Evolutionary conservation across 1,140 invertebrate genomes (phyloP), one percentile per base, ranked within the genome.

Genomic region (Medauroidea extradentata): DNA sequence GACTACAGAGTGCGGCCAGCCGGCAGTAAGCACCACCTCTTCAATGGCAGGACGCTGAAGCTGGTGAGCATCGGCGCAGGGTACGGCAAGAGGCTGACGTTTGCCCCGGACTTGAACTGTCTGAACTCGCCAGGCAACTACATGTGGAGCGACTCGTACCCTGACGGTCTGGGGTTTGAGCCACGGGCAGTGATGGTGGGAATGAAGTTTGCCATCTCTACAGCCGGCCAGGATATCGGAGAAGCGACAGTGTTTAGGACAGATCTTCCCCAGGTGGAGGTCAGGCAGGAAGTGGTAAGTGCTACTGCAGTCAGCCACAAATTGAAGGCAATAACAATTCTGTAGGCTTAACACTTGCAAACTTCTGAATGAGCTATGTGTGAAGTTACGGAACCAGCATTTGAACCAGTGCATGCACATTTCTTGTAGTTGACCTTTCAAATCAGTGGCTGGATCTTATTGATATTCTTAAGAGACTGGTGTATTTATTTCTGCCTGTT

Each of bases 111-210:
- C 46, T 64, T 70, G 2, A 69, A 76, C 4, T 81, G 79, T 29
- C 71, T 84, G 18, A 85, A 88, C 61, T 73, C 79, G 21, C 83
- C 85, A 53, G 80, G 83, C 62, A 86, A 87, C 70, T 86, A 81
- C 67, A 86, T 91, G 68, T 90, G 87, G 86, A 88, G 86, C n/a
- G 89, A 91, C 72, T 88, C 83, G 43, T 81, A 86, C 67, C 81
- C 85, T 1, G 84, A 87, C 63, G 88, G 89, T 23, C 77, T 84
- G 57, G 88, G 85, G 21, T 83, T 91, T 68, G 82, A 85, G 65
- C 77, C 85, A 0, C 77, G 83, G 23, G 85, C 85, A 0, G 78
- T 90, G 9, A 75, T 79, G 49, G 78, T 80, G 14, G 82, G 83
- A 4, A 83, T 86, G 78, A 81, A 80, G 62, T 89, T 88, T 70